Evolutionary conservation across 2,888 invertebrate genomes (phyloP), one percentile per base, ranked within the genome.

Genomic region (Chydorus sphaericus): DNA sequence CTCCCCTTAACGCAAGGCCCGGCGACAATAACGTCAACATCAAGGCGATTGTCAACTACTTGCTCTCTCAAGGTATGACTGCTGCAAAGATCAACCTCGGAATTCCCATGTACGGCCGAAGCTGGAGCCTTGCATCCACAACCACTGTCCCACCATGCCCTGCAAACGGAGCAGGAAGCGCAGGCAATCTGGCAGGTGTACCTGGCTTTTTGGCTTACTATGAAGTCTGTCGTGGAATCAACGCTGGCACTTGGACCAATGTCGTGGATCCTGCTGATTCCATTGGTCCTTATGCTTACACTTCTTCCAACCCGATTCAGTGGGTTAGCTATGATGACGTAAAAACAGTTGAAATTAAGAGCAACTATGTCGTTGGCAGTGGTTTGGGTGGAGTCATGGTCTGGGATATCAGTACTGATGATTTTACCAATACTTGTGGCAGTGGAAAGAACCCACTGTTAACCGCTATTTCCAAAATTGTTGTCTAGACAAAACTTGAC

Each of bases 41-140:
- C 62, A 65, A 66, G 55, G 63, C 60, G 55, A 65, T 67, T 3
- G 63, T 67, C n/a, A 61, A 63, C 37, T 59, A 66, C 55, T 68
- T 67, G 66, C 54, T 59, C 8, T 51, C 48, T 16, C 38, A 57
- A 56, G 63, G 63, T 7, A 61, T 60, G 7, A 57, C 59, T 3
- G 57, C 61, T 16, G 29, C 54, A 29, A 63, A 63, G 56, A 38
- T 64, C 2, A 60, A 61, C 20, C 39, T 63, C 6, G 64, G 63
- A 11, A 57, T 64, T n/a, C 61, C 63, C 11, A 56, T 61, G 20
- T 64, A 63, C 50, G 64, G 59, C 2, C 60, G 59, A 14, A 59
- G 61, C 2, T 64, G 62, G 54, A 62, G 59, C 7, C 38, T 64
- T n/a, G 54, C 26, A 18, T 39, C 39, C 10, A n/a, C 39, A 10